Evolutionary conservation across 2,113 vertebrate genomes (phyloP).

Genomic region (Pao palembangensis): DNA sequence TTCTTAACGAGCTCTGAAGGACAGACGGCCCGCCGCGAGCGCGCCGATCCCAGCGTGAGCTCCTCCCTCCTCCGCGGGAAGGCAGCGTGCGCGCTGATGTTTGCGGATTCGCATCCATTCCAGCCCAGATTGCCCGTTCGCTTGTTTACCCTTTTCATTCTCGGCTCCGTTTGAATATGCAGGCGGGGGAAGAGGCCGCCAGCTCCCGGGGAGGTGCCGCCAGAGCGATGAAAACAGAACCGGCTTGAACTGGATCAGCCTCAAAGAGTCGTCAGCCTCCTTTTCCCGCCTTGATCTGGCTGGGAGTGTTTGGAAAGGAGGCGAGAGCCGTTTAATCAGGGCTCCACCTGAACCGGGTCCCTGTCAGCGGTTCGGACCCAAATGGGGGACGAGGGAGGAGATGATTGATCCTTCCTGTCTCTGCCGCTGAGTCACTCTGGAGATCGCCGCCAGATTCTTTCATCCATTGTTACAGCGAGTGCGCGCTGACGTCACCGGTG

Average conservation of each 20-base stretch:
- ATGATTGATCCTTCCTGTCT: slow-evolving; percentile 8
- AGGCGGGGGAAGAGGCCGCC: slow-evolving; percentile 43
- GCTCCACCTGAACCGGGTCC: background rate
- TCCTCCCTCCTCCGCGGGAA: no score
- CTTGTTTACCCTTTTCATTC: slow-evolving; percentile 62
- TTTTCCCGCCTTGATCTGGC: slow-evolving; percentile 58
- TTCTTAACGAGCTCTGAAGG: no score
- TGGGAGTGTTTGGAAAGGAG: slow-evolving; percentile 33
- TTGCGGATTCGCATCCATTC: slow-evolving; percentile 33
- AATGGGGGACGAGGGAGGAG: background rate
- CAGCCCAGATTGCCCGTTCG: slow-evolving; percentile 41
- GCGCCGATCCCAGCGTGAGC: background rate
- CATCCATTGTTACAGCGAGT: background rate
- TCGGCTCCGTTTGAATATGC: slow-evolving; percentile 58
- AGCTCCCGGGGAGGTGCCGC: slow-evolving; percentile 60
- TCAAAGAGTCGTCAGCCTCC: slow-evolving; percentile 58
- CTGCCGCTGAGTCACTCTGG: background rate
- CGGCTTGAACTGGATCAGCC: slow-evolving; percentile 51
- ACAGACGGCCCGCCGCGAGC: no score
- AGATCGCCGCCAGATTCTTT: no score
- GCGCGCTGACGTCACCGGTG: slow-evolving; percentile 7
- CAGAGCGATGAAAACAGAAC: slow-evolving; percentile 59
- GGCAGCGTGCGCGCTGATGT: no score
- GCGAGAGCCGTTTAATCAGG: slow-evolving; percentile 35
- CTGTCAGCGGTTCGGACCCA: slow-evolving; percentile 5